These are phyloP conservation scores for Lepus timidus DNA, from an alignment of 2,113 vertebrate species.

Conservation along the genomic window DNA sequence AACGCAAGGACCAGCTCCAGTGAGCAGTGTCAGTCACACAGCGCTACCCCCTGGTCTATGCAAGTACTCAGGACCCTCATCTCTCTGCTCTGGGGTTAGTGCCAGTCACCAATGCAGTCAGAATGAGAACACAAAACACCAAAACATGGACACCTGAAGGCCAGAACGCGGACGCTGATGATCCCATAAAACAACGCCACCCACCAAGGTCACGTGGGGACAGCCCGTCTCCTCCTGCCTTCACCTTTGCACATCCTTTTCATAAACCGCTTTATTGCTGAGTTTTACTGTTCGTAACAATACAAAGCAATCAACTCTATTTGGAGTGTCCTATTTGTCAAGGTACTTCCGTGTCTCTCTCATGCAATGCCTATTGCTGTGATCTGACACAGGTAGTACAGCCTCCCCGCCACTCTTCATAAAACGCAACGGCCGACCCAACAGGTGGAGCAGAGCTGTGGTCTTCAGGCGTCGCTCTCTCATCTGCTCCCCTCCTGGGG, in stretches of 20 bases:
- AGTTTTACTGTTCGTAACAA: neutral
- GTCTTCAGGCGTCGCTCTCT: neutral
- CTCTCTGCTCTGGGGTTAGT: neutral
- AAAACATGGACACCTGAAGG: neutral
- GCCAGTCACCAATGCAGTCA: neutral
- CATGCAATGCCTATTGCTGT: neutral
- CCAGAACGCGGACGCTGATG: neutral
- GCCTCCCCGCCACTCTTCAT: neutral
- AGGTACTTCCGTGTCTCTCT: neutral
- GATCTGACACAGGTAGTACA: neutral
- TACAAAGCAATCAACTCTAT: neutral
- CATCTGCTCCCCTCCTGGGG: too few relatives aligned
- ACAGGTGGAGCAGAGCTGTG: neutral
- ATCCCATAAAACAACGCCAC: neutral
- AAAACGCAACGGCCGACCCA: neutral
- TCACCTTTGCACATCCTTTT: neutral
- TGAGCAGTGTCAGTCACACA: too few relatives aligned
- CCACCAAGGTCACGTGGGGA: neutral
- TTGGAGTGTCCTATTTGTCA: constrained; percentile 1
- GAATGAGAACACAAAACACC: neutral
- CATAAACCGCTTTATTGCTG: neutral
- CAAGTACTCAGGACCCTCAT: neutral
- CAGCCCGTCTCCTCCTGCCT: neutral
- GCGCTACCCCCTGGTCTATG: too few relatives aligned
- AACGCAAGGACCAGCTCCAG: neutral